Conservation (phyloP, 1,140 invertebrate genomes). For the Trissolcus basalis region DNA sequence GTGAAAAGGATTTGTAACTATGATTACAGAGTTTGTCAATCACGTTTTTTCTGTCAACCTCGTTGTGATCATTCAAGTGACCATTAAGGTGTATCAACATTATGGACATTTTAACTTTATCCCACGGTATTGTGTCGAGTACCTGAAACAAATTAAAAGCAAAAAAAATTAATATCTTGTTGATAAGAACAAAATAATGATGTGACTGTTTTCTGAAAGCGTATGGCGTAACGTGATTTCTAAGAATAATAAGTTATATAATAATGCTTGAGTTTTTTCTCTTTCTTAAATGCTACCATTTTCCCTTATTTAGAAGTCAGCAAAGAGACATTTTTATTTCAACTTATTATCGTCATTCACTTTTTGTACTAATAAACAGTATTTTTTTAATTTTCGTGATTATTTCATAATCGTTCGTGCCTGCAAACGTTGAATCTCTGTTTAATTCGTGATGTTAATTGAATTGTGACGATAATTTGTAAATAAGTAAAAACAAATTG, state of each 20-base stretch:
- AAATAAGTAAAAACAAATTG: no score
- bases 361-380: no score
- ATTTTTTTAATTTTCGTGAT: no score
- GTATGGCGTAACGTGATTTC: constrained; percentile 8
- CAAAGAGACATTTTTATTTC: no score
- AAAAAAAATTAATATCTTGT: constrained; percentile 36
- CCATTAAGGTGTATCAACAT: constrained; percentile 73
- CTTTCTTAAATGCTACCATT: no score
- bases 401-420: no score
- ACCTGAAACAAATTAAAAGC: constrained; percentile 62
- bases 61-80: constrained; percentile 70
- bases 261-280: constrained; percentile 16
- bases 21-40: constrained; percentile 67
- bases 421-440: no score
- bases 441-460: no score
- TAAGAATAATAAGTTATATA: constrained; percentile 35
- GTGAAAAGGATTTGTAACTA: constrained; percentile 66
- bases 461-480: no score
- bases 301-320: no score
- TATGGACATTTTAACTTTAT: constrained; percentile 70
- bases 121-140: constrained; percentile 74
- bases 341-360: no score
- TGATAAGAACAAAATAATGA: constrained; percentile 48
- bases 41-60: constrained; percentile 67
- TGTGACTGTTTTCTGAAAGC: constrained; percentile 39